Conservation (phyloP, 2,797 vertebrate species). For the Brachyalestes nurse region DNA sequence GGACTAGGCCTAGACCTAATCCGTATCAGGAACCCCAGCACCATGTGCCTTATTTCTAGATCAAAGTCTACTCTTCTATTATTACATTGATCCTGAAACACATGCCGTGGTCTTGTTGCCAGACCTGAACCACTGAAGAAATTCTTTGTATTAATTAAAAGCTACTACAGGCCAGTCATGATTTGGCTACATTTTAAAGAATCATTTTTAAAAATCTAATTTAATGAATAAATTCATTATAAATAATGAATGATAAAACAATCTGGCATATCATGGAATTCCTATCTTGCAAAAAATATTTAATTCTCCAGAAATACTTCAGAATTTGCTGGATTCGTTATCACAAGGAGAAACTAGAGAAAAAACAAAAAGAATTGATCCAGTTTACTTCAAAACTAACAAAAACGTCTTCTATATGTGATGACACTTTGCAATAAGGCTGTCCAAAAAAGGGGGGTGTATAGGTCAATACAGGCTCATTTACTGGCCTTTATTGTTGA, state of each 20-base stretch:
- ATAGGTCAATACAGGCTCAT: background rate
- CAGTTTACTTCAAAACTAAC: background rate
- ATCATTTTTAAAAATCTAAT: background rate
- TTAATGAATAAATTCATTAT: background rate
- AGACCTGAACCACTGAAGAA: background rate
- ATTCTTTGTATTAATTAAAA: background rate
- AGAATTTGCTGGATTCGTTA: background rate
- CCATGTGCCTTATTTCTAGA: background rate
- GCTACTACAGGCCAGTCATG: slow-evolving; percentile 1
- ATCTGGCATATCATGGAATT: background rate
- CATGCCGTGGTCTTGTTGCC: background rate
- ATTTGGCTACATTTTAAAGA: background rate
- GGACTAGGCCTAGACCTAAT: too few relatives aligned
- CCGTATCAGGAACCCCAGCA: slow-evolving; percentile 13
- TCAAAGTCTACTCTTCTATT: background rate
- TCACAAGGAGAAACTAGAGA: background rate
- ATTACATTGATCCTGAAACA: background rate
- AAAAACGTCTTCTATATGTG: too few relatives aligned
- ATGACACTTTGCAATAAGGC: too few relatives aligned
- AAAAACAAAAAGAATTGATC: background rate
- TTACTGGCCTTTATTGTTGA: background rate
- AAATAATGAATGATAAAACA: too few relatives aligned
- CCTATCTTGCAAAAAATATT: slow-evolving; percentile 3
- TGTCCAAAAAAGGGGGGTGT: too few relatives aligned
- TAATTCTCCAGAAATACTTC: background rate